phyloP scores from a whole-genome alignment of 2,113 vertebrate genomes.

The Apeltes quadracus region DNA sequence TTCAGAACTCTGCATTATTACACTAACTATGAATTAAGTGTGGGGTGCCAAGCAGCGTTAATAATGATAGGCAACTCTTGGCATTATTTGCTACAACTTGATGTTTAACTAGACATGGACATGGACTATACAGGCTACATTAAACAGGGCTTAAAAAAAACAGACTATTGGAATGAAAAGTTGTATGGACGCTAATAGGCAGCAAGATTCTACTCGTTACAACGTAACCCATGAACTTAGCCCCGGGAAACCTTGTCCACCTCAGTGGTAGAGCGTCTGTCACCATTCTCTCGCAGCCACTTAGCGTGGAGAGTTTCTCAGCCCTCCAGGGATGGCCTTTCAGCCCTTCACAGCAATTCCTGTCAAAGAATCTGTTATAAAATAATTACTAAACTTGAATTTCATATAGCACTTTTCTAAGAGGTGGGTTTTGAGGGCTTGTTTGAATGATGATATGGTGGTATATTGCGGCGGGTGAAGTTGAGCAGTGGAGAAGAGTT shows the following conservation, averaged over 20 bases:
- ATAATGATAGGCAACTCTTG: neutral
- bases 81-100: neutral
- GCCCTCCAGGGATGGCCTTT: conserved; percentile 51
- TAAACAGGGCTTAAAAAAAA: conserved; percentile 31
- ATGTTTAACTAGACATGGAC: conserved; percentile 21
- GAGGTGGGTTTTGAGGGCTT: no score
- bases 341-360: conserved; percentile 53
- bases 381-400: conserved; percentile 30
- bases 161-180: conserved; percentile 17
- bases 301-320: conserved; percentile 55
- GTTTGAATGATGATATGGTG: no score
- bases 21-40: conserved; percentile 15
- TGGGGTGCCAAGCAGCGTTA: neutral
- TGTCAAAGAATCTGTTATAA: conserved; percentile 56
- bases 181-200: neutral
- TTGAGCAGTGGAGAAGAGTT: no score
- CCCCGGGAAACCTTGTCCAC: conserved; percentile 37
- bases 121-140: conserved; percentile 8
- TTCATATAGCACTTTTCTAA: no score
- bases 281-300: conserved; percentile 46
- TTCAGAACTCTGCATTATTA: conserved; percentile 16
- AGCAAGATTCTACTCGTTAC: conserved; percentile 4
- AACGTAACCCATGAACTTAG: conserved; percentile 21
- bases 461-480: no score
- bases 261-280: conserved; percentile 46